These are phyloP conservation scores for Hylaeus anthracinus DNA, from an alignment of 1,140 invertebrate species.

Conservation along the genomic window DNA sequence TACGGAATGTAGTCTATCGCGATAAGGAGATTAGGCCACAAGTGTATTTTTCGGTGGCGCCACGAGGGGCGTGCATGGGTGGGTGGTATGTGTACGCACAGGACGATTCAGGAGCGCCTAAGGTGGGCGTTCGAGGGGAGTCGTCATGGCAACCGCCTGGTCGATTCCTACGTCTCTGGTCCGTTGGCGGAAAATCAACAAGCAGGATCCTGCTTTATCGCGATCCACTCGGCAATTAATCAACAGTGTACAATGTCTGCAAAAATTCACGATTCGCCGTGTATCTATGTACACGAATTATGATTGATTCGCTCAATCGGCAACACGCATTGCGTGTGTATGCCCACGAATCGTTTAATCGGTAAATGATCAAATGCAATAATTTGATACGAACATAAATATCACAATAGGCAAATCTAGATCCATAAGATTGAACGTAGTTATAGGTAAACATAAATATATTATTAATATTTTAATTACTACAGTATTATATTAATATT, in stretches of 20 bases:
- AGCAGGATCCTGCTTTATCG: neutral
- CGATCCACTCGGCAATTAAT: conserved; percentile 1
- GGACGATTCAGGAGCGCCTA: conserved; percentile 29
- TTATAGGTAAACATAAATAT: too few relatives aligned
- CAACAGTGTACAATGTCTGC: too few relatives aligned
- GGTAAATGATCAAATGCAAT: too few relatives aligned
- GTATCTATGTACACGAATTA: neutral
- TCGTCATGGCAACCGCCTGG: conserved; percentile 72
- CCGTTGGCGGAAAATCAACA: conserved; percentile 29
- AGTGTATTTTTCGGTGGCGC: neutral
- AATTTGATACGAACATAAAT: too few relatives aligned
- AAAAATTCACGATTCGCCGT: neutral
- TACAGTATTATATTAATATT: too few relatives aligned
- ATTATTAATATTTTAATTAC: too few relatives aligned
- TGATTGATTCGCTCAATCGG: neutral
- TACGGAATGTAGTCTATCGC: neutral
- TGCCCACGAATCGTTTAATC: neutral
- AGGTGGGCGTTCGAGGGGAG: conserved; percentile 50
- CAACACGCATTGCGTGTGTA: neutral
- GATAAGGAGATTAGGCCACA: conserved; percentile 9
- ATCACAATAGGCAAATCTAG: too few relatives aligned
- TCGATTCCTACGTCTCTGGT: conserved; percentile 65
- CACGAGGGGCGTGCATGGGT: neutral
- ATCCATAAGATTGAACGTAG: too few relatives aligned
- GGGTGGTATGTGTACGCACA: conserved; percentile 16